Evolutionary conservation across 1,140 invertebrate genomes (phyloP).

Genomic region (Anoplolepis gracilipes): DNA sequence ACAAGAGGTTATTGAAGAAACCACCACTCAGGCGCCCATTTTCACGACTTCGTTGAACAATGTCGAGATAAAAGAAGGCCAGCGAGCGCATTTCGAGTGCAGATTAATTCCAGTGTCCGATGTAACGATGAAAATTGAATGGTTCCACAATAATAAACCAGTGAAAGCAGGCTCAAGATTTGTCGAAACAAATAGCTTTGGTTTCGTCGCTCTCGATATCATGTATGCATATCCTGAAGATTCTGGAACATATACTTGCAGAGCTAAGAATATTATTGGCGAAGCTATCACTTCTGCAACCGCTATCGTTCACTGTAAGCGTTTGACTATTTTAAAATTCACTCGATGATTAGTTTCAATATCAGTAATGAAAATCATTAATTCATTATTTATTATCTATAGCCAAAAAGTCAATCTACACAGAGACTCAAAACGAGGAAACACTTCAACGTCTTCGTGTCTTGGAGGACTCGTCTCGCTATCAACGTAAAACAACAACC

Average conservation of each 20-base stretch:
- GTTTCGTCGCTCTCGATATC: slow-evolving; percentile 97
- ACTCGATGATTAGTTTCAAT: background rate
- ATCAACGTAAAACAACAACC: slow-evolving; percentile 89
- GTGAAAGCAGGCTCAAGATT: slow-evolving; percentile 95
- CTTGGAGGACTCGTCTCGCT: slow-evolving; percentile 93
- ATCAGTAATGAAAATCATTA: background rate
- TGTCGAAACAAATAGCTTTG: slow-evolving; percentile 97
- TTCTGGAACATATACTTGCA: slow-evolving; percentile 95
- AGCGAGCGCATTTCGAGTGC: slow-evolving; percentile 98
- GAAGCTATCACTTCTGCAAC: slow-evolving; percentile 94
- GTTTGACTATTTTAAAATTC: slow-evolving; percentile 2
- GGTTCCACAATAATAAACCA: slow-evolving; percentile 97
- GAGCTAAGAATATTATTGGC: slow-evolving; percentile 94
- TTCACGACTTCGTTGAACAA: slow-evolving; percentile 97
- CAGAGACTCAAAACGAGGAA: slow-evolving; percentile 94
- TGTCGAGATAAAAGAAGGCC: slow-evolving; percentile 97
- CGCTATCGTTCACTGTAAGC: slow-evolving; percentile 90
- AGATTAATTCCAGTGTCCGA: slow-evolving; percentile 98
- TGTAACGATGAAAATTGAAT: slow-evolving; percentile 98
- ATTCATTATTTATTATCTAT: slow-evolving; percentile 56
- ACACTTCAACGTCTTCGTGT: slow-evolving; percentile 92
- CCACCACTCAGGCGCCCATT: slow-evolving; percentile 94
- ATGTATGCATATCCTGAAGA: slow-evolving; percentile 96
- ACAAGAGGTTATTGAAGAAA: slow-evolving; percentile 91
- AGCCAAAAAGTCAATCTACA: slow-evolving; percentile 94